These are phyloP conservation scores for Agonopterix heracliana DNA, from an alignment of 2,888 invertebrate species.

Conservation along the genomic window DNA sequence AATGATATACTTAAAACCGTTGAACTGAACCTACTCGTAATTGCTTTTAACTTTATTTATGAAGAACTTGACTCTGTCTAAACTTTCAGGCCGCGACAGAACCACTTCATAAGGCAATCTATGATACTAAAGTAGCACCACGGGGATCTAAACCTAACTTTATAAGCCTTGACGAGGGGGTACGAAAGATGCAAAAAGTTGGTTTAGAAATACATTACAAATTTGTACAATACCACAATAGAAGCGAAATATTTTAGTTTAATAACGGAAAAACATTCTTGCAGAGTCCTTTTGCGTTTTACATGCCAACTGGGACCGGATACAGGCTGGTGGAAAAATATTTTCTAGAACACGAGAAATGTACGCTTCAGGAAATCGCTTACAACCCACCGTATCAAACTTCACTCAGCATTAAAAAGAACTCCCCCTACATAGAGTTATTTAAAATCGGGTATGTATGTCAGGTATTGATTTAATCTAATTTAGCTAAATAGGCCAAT, in stretches of 20 bases:
- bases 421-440: constrained; percentile 75
- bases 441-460: constrained; percentile 73
- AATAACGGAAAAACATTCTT: constrained; percentile 15
- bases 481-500: too few relatives aligned
- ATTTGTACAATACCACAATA: neutral
- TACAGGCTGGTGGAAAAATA: constrained; percentile 78
- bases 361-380: constrained; percentile 79
- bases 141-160: constrained; percentile 62
- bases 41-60: neutral
- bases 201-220: neutral
- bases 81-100: constrained; percentile 50
- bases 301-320: constrained; percentile 75
- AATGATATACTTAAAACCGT: neutral
- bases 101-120: constrained; percentile 53
- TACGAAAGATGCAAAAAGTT: constrained; percentile 19
- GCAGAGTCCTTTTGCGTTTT: constrained; percentile 78
- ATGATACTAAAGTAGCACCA: constrained; percentile 40
- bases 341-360: constrained; percentile 81
- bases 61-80: neutral
- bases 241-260: neutral
- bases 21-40: neutral
- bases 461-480: neutral
- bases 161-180: constrained; percentile 64
- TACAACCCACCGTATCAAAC: constrained; percentile 69
- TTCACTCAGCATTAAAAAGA: constrained; percentile 71